phyloP scores from a whole-genome alignment of 1,140 invertebrate genomes.

The Drosophila trapezifrons region DNA sequence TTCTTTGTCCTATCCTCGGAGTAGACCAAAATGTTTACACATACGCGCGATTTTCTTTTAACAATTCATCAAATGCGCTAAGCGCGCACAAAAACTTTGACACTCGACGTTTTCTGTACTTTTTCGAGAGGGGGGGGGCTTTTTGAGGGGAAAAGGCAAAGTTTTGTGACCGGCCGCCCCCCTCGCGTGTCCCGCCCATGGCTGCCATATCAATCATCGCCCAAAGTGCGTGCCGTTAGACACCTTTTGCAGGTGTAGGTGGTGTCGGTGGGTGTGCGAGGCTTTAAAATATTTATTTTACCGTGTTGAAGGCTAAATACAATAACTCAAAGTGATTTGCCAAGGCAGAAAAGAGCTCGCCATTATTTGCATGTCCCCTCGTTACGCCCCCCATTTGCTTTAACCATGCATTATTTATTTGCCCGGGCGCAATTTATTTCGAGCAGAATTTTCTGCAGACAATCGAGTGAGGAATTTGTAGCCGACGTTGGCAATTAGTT shows the following conservation, averaged over 20 bases:
- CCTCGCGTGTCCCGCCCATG: constrained; percentile 11
- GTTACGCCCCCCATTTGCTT: constrained; percentile 3
- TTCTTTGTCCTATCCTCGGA: constrained; percentile 42
- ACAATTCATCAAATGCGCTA: constrained; percentile 81
- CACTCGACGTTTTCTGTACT: constrained; percentile 68
- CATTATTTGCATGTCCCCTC: constrained; percentile 61
- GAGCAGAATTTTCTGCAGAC: constrained; percentile 41
- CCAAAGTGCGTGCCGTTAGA: constrained; percentile 63
- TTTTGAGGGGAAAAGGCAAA: constrained; percentile 30
- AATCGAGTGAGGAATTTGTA: constrained; percentile 40
- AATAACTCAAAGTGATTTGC: constrained; percentile 79
- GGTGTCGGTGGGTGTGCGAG: constrained; percentile 21
- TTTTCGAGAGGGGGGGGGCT: background rate
- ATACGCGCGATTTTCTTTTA: constrained; percentile 81
- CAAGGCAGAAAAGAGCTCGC: constrained; percentile 40
- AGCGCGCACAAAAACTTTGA: constrained; percentile 78
- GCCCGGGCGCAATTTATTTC: constrained; percentile 47
- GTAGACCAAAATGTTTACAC: constrained; percentile 79
- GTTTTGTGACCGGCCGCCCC: constrained; percentile 48
- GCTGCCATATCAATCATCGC: constrained; percentile 76
- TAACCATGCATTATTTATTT: constrained; percentile 59
- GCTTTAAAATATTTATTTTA: constrained; percentile 80
- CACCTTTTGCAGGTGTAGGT: constrained; percentile 37
- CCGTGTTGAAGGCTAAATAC: constrained; percentile 67
- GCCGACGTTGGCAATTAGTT: constrained; percentile 46